Conservation (phyloP, 2,888 invertebrate species). For the Stegana nigrithorax region DNA sequence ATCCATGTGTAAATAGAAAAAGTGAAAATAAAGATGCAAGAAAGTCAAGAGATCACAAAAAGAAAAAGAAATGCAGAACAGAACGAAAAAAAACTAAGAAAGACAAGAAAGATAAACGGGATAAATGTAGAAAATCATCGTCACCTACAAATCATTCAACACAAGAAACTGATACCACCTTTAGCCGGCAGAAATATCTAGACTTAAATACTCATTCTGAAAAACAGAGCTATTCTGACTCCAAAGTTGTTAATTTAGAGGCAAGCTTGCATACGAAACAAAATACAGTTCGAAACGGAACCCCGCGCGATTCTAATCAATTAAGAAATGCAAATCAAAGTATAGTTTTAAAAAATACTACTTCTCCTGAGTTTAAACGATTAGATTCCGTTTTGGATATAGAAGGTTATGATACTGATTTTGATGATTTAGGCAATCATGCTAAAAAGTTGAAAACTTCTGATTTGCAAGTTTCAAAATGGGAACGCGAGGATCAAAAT, state of each 20-base stretch:
- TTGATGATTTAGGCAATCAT: slow-evolving; percentile 41
- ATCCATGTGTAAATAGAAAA: slow-evolving; percentile 19
- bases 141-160: neutral
- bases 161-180: neutral
- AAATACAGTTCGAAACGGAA: too few relatives aligned
- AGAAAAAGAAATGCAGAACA: slow-evolving; percentile 49
- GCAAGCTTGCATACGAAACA: neutral
- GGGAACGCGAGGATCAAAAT: slow-evolving; percentile 91
- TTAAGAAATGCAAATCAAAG: too few relatives aligned
- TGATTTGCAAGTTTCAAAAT: slow-evolving; percentile 88
- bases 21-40: slow-evolving; percentile 37
- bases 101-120: slow-evolving; percentile 45
- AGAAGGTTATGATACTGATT: slow-evolving; percentile 55
- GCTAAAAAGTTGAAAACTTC: too few relatives aligned
- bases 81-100: slow-evolving; percentile 51
- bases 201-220: too few relatives aligned
- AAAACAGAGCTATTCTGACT: neutral
- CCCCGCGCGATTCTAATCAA: too few relatives aligned
- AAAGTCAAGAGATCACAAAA: slow-evolving; percentile 51
- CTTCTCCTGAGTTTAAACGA: slow-evolving; percentile 46
- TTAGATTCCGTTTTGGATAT: slow-evolving; percentile 59
- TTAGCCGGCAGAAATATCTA: too few relatives aligned
- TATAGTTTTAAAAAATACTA: too few relatives aligned
- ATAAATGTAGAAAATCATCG: slow-evolving; percentile 34
- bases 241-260: neutral